Base-by-base conservation (phyloP, 2,113 vertebrate species). In the Psophia crepitans region DNA sequence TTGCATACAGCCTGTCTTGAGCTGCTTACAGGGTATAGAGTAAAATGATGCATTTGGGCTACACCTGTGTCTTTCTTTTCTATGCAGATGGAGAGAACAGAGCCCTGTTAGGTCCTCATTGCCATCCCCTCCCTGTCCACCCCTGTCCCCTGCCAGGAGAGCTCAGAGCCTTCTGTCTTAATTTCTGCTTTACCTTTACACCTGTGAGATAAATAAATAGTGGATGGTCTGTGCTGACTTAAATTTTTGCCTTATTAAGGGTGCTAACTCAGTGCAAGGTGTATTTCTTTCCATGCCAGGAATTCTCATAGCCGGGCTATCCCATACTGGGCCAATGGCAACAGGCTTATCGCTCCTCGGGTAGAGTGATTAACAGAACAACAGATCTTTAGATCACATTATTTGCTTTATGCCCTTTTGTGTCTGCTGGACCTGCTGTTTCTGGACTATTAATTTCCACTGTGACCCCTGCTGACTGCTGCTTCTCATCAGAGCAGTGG, bases 361-460 rank as follows among this genome's bases (percentile, higher is more conserved):
- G 19, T 46, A 30, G 18, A 33, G 60, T 2, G 16, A 88, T 64
- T 88, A 93, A 61, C 10, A 63, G 43, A 71, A 88, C 37, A 73
- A 74, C 46, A 68, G 68, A 39, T 84, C 92, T 92, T 96, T 93
- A 89, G 86, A 89, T 95, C 83, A 94, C 49, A 28, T 93, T n/a
- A 94, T 94, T 92, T 92, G 73, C 83, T 89, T 85, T 74, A 58
- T 70, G 88, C 39, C 68, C 74, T 90, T 94, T 93, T 74, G 39
- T 68, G 57, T 84, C 79, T 89, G 56, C 83, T 84, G 76, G 68
- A 56, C 91, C 79, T 81, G 71, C 82, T 75, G 27, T 94, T 94
- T 93, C 85, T 93, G 83, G 88, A 71, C 76, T 81, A 94, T 87
- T 96, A 90, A 94, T 92, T 95, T 88, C 46, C 60, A 75, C 60